Conservation (phyloP, 2,797 vertebrate species). For the Scolopax bukidnonensis region DNA sequence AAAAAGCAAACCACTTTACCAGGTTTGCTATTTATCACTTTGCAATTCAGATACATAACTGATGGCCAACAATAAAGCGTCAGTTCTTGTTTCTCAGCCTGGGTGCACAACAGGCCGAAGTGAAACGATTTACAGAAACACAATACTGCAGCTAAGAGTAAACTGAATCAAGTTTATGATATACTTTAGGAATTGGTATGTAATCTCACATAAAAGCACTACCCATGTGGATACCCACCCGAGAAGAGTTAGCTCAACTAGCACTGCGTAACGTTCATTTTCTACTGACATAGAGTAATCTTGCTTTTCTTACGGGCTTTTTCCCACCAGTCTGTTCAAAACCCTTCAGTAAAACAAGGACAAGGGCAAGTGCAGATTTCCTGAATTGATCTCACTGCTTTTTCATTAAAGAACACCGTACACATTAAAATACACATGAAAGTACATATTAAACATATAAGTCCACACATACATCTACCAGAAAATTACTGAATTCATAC, state of each 20-base stretch:
- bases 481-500: constrained; percentile 46
- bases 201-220: not conserved
- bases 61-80: not conserved
- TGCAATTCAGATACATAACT: not conserved
- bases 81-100: not conserved
- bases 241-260: not conserved
- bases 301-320: not conserved
- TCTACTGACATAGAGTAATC: not conserved
- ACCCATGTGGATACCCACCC: not conserved
- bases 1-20: not conserved
- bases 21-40: not conserved
- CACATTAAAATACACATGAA: constrained; percentile 28
- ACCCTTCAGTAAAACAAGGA: not conserved
- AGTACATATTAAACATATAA: constrained; percentile 20
- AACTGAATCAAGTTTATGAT: not conserved
- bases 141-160: not conserved
- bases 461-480: constrained; percentile 1
- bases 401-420: constrained; percentile 14
- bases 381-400: not conserved
- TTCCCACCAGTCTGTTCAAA: constrained; percentile 1
- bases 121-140: not conserved
- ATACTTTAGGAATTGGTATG: not conserved
- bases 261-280: not conserved
- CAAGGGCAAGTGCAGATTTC: not conserved
- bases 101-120: not conserved